A percentile compares a stretch with the other conserved stretches of the same genome.
Evolutionary conservation across 2,888 invertebrate genomes (phyloP).

Genomic region (Mythimna lalbum): DNA sequence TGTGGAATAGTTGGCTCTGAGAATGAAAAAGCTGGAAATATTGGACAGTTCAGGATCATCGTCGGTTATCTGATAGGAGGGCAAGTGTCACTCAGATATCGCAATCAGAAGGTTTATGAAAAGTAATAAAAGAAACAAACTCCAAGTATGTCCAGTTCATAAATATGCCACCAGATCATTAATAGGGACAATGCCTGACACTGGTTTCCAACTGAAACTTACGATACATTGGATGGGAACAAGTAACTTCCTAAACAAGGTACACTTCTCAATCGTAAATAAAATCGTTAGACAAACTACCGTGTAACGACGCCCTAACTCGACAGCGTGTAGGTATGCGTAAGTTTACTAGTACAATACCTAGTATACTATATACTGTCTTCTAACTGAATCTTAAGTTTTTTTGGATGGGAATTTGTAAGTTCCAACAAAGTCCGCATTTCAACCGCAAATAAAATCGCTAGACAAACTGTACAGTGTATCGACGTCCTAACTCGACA

Average conservation of each 20-base stretch:
- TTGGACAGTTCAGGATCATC: slow-evolving; percentile 58
- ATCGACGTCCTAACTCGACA: slow-evolving; percentile 37
- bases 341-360: slow-evolving; percentile 13
- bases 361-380: too few species aligned
- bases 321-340: slow-evolving; percentile 50
- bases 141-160: too few species aligned
- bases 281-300: background rate
- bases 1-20: background rate
- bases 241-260: background rate
- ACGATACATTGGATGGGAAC: background rate
- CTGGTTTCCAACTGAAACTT: background rate
- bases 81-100: too few species aligned
- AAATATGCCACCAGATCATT: too few species aligned
- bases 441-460: background rate
- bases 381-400: background rate
- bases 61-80: slow-evolving; percentile 1
- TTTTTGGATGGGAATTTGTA: background rate
- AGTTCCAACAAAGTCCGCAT: background rate
- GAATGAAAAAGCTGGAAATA: slow-evolving; percentile 72
- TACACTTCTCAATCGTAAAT: background rate
- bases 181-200: too few species aligned
- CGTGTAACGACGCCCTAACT: slow-evolving; percentile 46
- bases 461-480: slow-evolving; percentile 28
- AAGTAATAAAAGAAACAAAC: too few species aligned
- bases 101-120: too few species aligned